Conservation (phyloP, 2,797 vertebrate genomes). For the Thripadectes ignobilis region DNA sequence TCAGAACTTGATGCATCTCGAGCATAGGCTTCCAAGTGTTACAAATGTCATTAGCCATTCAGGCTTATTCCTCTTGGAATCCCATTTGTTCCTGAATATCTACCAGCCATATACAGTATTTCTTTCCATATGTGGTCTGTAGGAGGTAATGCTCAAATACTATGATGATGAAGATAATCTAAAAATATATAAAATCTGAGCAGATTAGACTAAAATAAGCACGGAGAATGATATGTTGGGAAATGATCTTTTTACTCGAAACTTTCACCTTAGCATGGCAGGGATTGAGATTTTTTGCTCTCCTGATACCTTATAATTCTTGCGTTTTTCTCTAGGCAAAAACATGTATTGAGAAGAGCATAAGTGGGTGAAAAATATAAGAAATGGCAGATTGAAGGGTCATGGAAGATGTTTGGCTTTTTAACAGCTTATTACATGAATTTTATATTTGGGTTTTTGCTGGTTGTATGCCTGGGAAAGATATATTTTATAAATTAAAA, state of each 20-base stretch:
- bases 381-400: background rate
- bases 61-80: background rate
- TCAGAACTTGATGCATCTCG: background rate
- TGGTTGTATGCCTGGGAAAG: background rate
- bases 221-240: background rate
- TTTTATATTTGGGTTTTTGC: background rate
- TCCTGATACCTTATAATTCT: background rate
- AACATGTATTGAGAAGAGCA: background rate
- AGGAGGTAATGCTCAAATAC: slow-evolving; percentile 10
- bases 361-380: background rate
- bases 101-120: background rate
- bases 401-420: background rate
- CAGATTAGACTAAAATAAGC: slow-evolving; percentile 17
- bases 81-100: background rate
- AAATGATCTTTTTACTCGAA: background rate
- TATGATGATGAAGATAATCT: background rate
- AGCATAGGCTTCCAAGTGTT: background rate
- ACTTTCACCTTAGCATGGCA: background rate
- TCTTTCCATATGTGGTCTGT: background rate
- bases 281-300: background rate
- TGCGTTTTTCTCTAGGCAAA: background rate
- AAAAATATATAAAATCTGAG: background rate
- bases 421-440: background rate
- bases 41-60: background rate
- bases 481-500: background rate